Conservation (phyloP, 2,797 vertebrate species). For the Petrocephalus schoutedeni region DNA sequence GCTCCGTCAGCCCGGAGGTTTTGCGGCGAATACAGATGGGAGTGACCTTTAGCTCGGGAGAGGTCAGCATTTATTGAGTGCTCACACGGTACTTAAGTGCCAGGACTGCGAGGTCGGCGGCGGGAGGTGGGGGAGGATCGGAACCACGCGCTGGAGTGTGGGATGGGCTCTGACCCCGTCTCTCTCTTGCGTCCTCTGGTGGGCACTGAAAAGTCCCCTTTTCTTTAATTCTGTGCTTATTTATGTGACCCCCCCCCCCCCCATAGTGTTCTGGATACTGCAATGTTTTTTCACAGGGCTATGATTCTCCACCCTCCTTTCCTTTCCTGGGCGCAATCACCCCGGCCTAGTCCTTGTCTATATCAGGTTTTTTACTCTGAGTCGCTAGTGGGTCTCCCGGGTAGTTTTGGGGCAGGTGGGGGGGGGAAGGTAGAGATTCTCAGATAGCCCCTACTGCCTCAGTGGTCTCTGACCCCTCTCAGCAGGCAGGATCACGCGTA, state of each 20-base stretch:
- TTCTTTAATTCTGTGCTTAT: background rate
- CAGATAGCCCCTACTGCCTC: background rate
- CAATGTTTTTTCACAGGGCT: background rate
- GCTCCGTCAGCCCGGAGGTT: background rate
- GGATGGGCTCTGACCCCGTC: background rate
- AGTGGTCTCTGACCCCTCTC: background rate
- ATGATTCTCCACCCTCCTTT: background rate
- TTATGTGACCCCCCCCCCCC: background rate
- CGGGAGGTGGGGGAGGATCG: background rate
- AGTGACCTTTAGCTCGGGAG: background rate
- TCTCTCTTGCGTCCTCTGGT: background rate
- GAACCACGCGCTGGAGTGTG: too few relatives aligned
- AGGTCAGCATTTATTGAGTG: conserved; percentile 1
- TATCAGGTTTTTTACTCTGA: background rate
- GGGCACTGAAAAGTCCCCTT: background rate
- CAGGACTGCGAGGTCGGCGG: background rate
- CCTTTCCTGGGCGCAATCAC: background rate
- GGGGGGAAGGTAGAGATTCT: background rate
- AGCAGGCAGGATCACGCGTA: background rate
- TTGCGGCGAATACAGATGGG: background rate
- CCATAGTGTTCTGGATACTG: background rate
- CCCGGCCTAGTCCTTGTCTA: background rate
- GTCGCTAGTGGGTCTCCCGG: background rate
- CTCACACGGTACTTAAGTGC: background rate
- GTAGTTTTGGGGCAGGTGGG: background rate